These are phyloP conservation scores for Drosophila lowei DNA, from an alignment of 1,140 invertebrate genomes.

Conservation along the genomic window DNA sequence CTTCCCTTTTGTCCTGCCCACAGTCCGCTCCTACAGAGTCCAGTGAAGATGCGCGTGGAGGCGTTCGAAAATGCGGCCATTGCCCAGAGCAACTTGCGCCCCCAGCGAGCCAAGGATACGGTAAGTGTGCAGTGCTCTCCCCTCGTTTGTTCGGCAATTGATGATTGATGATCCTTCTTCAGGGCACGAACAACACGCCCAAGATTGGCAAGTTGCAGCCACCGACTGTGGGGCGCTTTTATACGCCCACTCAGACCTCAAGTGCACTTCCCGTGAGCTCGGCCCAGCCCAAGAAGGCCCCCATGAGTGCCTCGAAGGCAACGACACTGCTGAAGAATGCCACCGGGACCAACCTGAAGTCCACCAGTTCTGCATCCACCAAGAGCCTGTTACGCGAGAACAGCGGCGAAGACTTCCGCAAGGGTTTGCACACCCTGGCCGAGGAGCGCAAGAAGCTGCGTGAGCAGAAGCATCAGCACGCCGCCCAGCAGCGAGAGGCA, in stretches of 20 bases:
- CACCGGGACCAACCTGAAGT: slow-evolving; percentile 56
- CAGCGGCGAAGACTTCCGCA: slow-evolving; percentile 76
- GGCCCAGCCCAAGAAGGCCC: slow-evolving; percentile 61
- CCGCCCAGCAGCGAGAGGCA: slow-evolving; percentile 85
- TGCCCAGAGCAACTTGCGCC: slow-evolving; percentile 48
- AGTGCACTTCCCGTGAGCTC: slow-evolving; percentile 37
- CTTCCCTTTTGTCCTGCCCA: slow-evolving; percentile 46
- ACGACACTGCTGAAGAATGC: slow-evolving; percentile 50
- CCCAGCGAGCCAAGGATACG: slow-evolving; percentile 53
- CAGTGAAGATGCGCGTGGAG: slow-evolving; percentile 86
- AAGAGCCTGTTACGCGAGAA: slow-evolving; percentile 71
- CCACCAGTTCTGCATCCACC: slow-evolving; percentile 47
- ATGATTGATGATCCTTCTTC: neutral
- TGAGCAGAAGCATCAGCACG: slow-evolving; percentile 86
- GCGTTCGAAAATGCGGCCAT: slow-evolving; percentile 85
- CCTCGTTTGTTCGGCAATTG: neutral
- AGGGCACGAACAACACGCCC: slow-evolving; percentile 56
- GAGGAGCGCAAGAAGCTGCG: slow-evolving; percentile 86
- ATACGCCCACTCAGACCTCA: slow-evolving; percentile 67
- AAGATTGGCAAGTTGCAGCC: slow-evolving; percentile 60
- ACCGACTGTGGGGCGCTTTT: slow-evolving; percentile 72
- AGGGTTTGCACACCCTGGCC: slow-evolving; percentile 73
- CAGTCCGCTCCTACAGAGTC: slow-evolving; percentile 86
- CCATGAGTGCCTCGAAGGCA: slow-evolving; percentile 69
- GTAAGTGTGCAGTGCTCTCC: slow-evolving; percentile 28